Conservation (phyloP, 2,113 vertebrate species). For the Steatornis caripensis region DNA sequence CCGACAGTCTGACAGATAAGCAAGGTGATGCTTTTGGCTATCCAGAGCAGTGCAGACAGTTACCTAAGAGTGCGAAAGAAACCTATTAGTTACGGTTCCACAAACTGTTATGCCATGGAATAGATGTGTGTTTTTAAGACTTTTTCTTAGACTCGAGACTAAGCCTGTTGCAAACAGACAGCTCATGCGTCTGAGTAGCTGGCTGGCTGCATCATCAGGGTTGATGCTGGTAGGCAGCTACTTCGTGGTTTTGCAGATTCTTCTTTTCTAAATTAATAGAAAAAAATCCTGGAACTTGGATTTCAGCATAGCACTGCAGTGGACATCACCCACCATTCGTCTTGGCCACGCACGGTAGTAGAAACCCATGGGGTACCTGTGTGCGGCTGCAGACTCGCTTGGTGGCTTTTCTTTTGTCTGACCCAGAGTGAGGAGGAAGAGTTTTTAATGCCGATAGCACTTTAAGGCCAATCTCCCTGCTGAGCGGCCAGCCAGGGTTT, state of each 20-base stretch:
- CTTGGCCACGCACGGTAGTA: accelerated
- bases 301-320: accelerated
- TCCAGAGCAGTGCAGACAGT: not conserved
- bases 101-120: not conserved
- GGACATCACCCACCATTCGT: not conserved
- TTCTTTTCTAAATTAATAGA: not conserved
- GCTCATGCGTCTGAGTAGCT: not conserved
- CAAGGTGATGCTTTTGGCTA: not conserved
- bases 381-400: not conserved
- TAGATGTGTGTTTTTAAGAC: not conserved
- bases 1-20: not conserved
- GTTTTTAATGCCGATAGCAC: not conserved
- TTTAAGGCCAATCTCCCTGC: not conserved
- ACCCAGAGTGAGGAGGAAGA: not conserved
- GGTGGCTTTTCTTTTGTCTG: not conserved
- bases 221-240: not conserved
- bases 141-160: not conserved
- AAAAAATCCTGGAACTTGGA: not conserved
- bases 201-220: not conserved
- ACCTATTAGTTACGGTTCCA: not conserved
- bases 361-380: not conserved
- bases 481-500: not conserved
- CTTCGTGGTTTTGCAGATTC: not conserved
- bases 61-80: not conserved
- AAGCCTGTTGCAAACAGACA: not conserved